Evolutionary conservation across 2,797 vertebrate genomes (phyloP).

Genomic region (Dermochelys coriacea): DNA sequence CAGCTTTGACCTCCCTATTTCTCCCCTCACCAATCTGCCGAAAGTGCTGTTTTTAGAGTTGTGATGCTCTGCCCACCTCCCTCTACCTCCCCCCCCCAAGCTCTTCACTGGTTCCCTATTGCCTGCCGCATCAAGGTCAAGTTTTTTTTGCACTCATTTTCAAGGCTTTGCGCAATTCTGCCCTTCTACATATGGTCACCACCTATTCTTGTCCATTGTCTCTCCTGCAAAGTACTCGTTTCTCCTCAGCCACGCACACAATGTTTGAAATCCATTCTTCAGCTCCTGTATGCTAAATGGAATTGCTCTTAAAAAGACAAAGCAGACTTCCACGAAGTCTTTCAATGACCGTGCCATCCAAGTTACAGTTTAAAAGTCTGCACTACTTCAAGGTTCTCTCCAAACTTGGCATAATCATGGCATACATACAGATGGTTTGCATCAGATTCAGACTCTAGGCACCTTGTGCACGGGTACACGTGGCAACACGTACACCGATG

Average conservation of each 20-base stretch:
- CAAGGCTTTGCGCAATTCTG: neutral
- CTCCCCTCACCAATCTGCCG: neutral
- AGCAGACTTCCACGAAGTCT: neutral
- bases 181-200: constrained; percentile 15
- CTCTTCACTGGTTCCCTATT: neutral
- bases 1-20: constrained; percentile 38
- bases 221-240: constrained; percentile 9
- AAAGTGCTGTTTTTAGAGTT: constrained; percentile 39
- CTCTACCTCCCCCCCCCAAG: neutral
- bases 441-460: neutral
- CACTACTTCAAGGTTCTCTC: neutral
- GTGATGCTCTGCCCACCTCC: neutral
- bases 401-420: neutral
- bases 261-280: neutral
- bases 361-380: neutral
- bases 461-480: neutral
- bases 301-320: neutral
- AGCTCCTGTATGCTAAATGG: accelerated
- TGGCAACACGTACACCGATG: neutral
- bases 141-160: neutral
- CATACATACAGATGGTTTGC: neutral
- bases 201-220: neutral
- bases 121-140: neutral
- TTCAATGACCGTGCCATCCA: neutral
- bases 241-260: neutral